Evolutionary conservation across 2,797 vertebrate genomes (phyloP), one percentile per base, ranked within the genome.

Genomic region (Microcaecilia unicolor): DNA sequence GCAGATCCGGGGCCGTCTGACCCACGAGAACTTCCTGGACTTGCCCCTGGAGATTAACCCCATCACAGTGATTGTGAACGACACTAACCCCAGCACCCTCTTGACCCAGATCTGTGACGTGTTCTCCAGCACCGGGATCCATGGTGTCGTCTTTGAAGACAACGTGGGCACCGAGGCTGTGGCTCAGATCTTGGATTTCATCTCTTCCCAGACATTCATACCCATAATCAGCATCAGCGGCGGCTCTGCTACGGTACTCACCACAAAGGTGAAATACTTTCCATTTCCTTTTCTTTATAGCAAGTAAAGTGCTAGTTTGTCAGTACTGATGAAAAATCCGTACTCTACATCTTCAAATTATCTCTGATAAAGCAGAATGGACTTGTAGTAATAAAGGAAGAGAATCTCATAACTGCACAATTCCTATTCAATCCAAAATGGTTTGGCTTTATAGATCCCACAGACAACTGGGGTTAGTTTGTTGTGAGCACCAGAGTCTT

Each of bases 191-290:
- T 71, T 98, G 40, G 95, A 98, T 75, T 98, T 98, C 66, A 74
- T 97, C 63, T 95, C 93, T 29, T 89, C 88, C 6, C 93, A 97
- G 74, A 93, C 92, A 1, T 86, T 87, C 0, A 86, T 92, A 47
- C 95, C 95, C 1, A 85, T 98, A 17, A 84, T 98, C 66, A 95
- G 95, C 45, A 96, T 98, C 78, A 95, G 93, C 0, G 93, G 95
- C 3, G 95, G 93, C 3, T 98, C 95, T 1, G 87, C 95, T 0
- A 87, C 93, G 22, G 94, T 98, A 45, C 81, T 98, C 58, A 90
- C 83, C 2, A 88, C 94, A 5, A 98, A 98, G 94, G 95, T 97
- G 54, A 87, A 82, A 17, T 29, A 1, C 1, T n/a, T 8, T 33
- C 48, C 2, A 0, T 26, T 25, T 3, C 2, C 2, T 5, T 5